Evolutionary conservation across 2,797 vertebrate genomes (phyloP), one percentile per base, ranked within the genome.

Genomic region (Poeciliopsis turneri): DNA sequence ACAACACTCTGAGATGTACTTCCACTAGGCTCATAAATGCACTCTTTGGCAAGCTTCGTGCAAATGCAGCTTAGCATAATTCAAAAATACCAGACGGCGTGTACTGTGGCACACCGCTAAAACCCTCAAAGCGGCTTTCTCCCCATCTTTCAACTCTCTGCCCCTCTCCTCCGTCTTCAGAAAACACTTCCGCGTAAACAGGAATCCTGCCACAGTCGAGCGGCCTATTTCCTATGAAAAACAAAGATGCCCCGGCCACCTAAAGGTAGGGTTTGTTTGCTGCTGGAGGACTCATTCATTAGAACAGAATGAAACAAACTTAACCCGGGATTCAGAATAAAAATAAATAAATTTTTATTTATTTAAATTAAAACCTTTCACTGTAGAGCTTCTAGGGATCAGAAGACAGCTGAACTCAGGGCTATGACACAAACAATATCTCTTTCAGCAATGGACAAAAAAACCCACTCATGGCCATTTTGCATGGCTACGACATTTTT

Each of bases 21-120:
- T 80, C 68, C 82, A 75, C 18, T 47, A 77, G 85, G 81, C 84
- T 87, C 89, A 93, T 83, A 92, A 92, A 92, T 82, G 81, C 86
- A 87, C 80, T 79, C 85, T 89, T 90, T 90, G 91, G 91, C 87
- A 82, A 90, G 80, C 74, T 76, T 57, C 86, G 33, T 15, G 82
- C 86, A 90, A 93, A 90, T 84, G 80, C 90, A 94, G 92, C 89
- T 93, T 94, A 94, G 86, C 83, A 92, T 93, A 90, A 93, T 93
- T 94, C 92, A 92, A 77, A 93, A 94, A 95, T 92, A 87, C 90
- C 92, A 94, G 92, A 92, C 92, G 75, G 85, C 84, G 84, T 88
- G 82, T 89, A 78, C 89, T 81, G 82, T 85, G 84, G 82, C 77
- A 82, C 69, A 86, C 84, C 20, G 81, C 84, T 93, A 93, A 95